Conservation (phyloP, 2,797 vertebrate genomes). For the Trachops cirrhosus region DNA sequence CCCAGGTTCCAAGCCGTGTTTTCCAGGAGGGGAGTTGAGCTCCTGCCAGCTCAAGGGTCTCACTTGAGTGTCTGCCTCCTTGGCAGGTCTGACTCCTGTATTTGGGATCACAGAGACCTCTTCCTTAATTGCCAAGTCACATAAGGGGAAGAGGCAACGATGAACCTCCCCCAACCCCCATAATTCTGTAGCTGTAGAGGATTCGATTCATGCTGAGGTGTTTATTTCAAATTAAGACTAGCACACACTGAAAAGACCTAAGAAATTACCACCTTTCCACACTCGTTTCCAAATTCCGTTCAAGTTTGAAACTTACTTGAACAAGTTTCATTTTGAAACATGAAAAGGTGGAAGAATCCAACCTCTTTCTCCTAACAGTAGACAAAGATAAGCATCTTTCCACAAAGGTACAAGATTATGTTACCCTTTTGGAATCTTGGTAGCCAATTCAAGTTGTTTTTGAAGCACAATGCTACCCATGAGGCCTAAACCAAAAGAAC, state of each 20-base stretch:
- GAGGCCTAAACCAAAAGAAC: constrained; percentile 68
- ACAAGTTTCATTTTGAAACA: constrained; percentile 64
- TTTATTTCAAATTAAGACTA: constrained; percentile 64
- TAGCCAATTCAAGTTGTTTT: constrained; percentile 60
- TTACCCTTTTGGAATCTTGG: constrained; percentile 58
- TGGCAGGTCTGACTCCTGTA: neutral
- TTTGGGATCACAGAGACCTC: neutral
- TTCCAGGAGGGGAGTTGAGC: neutral
- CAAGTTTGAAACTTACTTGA: constrained; percentile 66
- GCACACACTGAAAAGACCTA: constrained; percentile 20
- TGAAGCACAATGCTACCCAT: constrained; percentile 67
- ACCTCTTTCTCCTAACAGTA: constrained; percentile 60
- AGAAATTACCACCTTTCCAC: constrained; percentile 58
- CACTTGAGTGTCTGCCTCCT: neutral
- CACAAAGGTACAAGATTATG: constrained; percentile 66
- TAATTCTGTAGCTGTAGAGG: constrained; percentile 47
- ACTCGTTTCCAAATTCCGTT: constrained; percentile 64
- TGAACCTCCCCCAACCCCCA: neutral
- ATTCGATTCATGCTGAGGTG: constrained; percentile 46
- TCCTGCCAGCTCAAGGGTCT: neutral
- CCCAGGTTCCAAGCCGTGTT: neutral
- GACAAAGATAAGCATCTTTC: constrained; percentile 72
- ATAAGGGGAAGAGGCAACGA: constrained; percentile 30
- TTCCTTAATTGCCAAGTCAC: constrained; percentile 41
- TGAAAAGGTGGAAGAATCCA: constrained; percentile 65